Evolutionary conservation across 35 echinoderm and acorn worm species (phyloP).

Genomic region (Eucidaris tribuloides): DNA sequence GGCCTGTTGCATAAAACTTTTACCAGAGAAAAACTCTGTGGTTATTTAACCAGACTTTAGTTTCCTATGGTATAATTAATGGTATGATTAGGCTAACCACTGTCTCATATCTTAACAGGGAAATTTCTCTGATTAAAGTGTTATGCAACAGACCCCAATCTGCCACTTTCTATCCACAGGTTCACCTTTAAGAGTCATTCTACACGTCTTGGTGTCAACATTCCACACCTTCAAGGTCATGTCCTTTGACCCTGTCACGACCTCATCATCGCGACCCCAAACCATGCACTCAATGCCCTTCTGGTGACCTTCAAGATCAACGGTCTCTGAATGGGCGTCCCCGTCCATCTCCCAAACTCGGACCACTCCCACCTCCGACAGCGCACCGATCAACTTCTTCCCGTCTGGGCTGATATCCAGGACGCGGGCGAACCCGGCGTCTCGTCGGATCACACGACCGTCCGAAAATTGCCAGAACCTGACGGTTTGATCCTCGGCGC

Average conservation of each 20-base stretch:
- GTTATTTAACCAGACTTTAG: not conserved
- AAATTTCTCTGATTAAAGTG: not conserved
- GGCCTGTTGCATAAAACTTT: no score
- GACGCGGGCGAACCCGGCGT: not conserved
- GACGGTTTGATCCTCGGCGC: not conserved
- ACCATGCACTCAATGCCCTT: not conserved
- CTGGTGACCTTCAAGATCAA: constrained; percentile 19
- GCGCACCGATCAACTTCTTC: constrained; percentile 6
- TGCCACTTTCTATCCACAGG: not conserved
- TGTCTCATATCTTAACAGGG: not conserved
- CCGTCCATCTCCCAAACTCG: not conserved
- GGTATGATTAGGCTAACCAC: not conserved
- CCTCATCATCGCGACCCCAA: not conserved
- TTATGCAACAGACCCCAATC: not conserved
- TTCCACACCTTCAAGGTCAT: constrained; percentile 16
- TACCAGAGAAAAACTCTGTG: not conserved
- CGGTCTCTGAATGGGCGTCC: not conserved
- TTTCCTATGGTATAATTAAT: not conserved
- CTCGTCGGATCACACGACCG: not conserved
- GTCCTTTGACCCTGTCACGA: constrained; percentile 18
- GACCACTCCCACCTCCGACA: not conserved
- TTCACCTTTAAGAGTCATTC: not conserved
- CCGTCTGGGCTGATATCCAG: not conserved
- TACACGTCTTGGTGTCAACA: not conserved
- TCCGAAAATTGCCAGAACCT: not conserved